Base-by-base conservation (phyloP, 2,113 vertebrate species). In the mouse (Mus musculus) region DNA sequence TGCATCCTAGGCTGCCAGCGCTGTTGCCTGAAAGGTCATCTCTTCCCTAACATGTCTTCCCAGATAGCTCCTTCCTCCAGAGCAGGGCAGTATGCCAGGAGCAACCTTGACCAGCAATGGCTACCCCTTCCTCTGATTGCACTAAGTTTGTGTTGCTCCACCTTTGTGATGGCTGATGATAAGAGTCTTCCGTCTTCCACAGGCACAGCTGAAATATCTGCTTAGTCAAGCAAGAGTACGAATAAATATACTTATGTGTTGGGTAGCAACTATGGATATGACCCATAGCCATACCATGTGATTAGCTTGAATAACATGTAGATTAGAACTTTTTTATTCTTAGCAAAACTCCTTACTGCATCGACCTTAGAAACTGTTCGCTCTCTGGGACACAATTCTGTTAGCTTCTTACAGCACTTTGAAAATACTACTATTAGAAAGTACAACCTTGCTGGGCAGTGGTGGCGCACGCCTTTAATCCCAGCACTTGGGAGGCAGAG, bases 251-350 rank as follows among this genome's bases (percentile, higher is more conserved):
- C 12, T 78, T 92, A 8, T 39, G 7, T 67, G 17, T 16, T 69
- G 52, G 59, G 2, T 63, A 42, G 54, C 19, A 67, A 59, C 7
- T 59, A 69, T 36, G 30, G 36, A 69, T 77, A 28, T 30, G 22
- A 11, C 17, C 33, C 28, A 76, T 9, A 52, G 0, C 49, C n/a
- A 69, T 17, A 16, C 30, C 39, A 4, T 67, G 52, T 67, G 7
- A 56, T 78, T 93, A 63, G 30, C 86, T 75, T 65, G 24, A 73
- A 6, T 69, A 89, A 86, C 3, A 75, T 24, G 94, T 85, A 92
- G 30, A 69, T 84, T 12, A 52, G 63, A 67, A 61, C 10, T 77
- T 92, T 93, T 92, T 63, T 7, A 65, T 67, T 80, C 69, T 49
- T 3, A 33, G 39, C 20, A 19, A 67, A 84, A 19, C 14, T 56